Percentiles rank a stretch among this genome's conserved stretches.
Conservation (phyloP, 2,888 invertebrate genomes). For the Chrysina gloriosa region DNA sequence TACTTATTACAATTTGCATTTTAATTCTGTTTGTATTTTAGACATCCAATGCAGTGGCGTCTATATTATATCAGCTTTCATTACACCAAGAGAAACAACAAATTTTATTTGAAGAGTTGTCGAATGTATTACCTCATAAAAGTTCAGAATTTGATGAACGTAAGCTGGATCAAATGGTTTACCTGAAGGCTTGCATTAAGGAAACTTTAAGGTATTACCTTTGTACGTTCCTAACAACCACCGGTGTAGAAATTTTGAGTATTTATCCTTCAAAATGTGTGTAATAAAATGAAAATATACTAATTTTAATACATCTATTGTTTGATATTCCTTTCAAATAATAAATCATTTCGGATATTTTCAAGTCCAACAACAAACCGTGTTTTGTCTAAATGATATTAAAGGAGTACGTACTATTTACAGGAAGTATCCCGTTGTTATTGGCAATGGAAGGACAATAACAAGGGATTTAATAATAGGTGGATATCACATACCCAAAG, state of each 20-base stretch:
- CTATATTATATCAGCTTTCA: constrained; percentile 78
- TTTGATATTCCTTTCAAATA: too few relatives aligned
- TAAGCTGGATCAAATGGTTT: constrained; percentile 73
- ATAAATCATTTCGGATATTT: too few relatives aligned
- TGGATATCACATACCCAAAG: constrained; percentile 81
- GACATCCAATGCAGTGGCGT: constrained; percentile 83
- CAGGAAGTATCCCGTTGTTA: constrained; percentile 82
- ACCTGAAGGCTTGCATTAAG: constrained; percentile 78
- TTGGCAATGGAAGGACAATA: constrained; percentile 79
- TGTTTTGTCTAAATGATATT: too few relatives aligned
- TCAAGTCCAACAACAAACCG: too few relatives aligned
- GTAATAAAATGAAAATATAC: too few relatives aligned
- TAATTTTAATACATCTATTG: too few relatives aligned
- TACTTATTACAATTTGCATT: not conserved
- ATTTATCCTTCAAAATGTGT: too few relatives aligned
- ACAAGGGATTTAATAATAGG: constrained; percentile 77
- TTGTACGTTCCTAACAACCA: too few relatives aligned
- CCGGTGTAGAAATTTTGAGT: too few relatives aligned
- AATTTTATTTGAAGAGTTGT: constrained; percentile 71
- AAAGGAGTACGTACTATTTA: too few relatives aligned
- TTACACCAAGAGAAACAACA: constrained; percentile 75
- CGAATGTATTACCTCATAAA: constrained; percentile 64
- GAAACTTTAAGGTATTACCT: constrained; percentile 75
- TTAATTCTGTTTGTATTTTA: constrained; percentile 57
- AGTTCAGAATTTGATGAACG: constrained; percentile 67